Conservation (phyloP, 2,113 vertebrate species). For the Megaceryle maxima region DNA sequence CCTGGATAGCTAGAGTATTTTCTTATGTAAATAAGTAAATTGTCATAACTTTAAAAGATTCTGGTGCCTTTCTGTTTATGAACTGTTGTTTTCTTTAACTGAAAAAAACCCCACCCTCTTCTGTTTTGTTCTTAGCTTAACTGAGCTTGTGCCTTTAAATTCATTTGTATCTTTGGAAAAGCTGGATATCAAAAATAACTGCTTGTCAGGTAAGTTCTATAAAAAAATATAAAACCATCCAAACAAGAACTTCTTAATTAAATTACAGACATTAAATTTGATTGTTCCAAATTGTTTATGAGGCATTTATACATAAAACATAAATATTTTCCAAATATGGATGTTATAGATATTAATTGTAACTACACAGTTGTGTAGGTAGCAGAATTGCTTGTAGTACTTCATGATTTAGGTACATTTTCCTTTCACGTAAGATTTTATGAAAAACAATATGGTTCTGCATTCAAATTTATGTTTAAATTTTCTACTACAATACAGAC, state of each 20-base stretch:
- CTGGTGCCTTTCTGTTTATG: not conserved
- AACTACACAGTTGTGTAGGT: not conserved
- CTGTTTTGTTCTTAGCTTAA: slow-evolving; percentile 79
- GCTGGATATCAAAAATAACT: slow-evolving; percentile 87
- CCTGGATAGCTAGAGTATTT: slow-evolving; percentile 8
- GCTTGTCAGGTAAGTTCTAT: slow-evolving; percentile 85
- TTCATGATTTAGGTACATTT: not conserved
- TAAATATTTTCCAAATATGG: not conserved
- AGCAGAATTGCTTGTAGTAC: not conserved
- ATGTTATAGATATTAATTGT: not conserved
- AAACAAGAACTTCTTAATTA: not conserved
- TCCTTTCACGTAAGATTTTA: not conserved
- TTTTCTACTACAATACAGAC: slow-evolving; percentile 72
- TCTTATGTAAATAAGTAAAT: not conserved
- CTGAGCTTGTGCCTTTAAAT: slow-evolving; percentile 80
- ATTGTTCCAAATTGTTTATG: not conserved
- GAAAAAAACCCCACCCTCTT: not conserved
- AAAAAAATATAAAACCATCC: not conserved
- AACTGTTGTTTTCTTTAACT: not conserved
- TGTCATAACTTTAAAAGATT: not conserved
- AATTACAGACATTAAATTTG: not conserved
- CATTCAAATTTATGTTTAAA: not conserved
- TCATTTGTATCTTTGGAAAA: slow-evolving; percentile 83
- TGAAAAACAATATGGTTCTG: not conserved
- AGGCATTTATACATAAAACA: not conserved